phyloP scores from a whole-genome alignment of 2,888 invertebrate species.

The Xestoiulus laeticollis region DNA sequence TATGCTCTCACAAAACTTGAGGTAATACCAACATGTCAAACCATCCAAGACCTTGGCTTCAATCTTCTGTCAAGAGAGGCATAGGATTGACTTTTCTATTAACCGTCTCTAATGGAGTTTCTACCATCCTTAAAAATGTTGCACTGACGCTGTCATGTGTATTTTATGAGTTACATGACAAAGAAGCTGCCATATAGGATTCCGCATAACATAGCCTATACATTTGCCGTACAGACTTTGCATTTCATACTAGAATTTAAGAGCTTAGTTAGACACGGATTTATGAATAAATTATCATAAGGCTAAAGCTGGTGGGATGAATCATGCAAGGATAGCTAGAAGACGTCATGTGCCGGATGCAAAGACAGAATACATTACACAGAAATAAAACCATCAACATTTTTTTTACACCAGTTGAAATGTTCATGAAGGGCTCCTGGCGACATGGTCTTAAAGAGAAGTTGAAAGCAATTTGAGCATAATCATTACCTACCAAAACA shows the following conservation, averaged over 20 bases:
- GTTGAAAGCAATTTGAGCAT: not conserved
- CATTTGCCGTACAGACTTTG: not conserved
- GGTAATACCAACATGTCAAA: not conserved
- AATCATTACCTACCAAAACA: not conserved
- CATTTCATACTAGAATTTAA: constrained; percentile 34
- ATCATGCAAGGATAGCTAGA: not conserved
- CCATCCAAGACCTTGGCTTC: not conserved
- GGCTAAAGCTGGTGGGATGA: not conserved
- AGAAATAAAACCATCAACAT: not conserved
- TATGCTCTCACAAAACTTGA: not conserved
- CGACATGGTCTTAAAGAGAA: not conserved
- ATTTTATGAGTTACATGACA: constrained; percentile 21
- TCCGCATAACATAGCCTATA: not conserved
- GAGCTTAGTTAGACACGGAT: constrained; percentile 34
- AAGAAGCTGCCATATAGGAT: constrained; percentile 19
- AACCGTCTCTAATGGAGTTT: not conserved
- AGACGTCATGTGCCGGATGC: not conserved
- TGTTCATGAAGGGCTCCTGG: not conserved
- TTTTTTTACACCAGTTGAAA: not conserved
- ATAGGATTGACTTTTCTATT: not conserved
- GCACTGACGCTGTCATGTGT: not conserved
- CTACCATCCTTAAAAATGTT: not conserved
- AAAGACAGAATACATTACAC: not conserved
- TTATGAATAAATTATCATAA: constrained; percentile 2
- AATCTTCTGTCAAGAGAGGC: not conserved